Evolutionary conservation across 2,888 invertebrate genomes (phyloP), one percentile per base, ranked within the genome.

Genomic region (Leucophora obtusa): DNA sequence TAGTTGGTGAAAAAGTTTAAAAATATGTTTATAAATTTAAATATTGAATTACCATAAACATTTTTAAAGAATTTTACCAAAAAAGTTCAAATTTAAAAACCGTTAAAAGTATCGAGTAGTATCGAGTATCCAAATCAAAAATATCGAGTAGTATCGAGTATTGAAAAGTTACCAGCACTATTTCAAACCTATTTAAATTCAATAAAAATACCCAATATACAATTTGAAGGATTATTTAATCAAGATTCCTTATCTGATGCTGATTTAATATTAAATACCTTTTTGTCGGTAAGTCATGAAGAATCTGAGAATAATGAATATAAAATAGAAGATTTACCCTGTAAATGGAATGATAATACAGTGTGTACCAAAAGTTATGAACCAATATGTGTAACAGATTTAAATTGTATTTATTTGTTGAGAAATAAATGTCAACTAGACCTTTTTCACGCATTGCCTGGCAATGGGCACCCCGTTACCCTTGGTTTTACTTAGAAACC

Each of bases 341-440:
- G 50, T 18, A 65, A 51, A 9, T 43, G 68, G 68, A 4, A 5
- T 9, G 47, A n/a, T 47, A 62, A 68, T 21, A 54, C 54, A n/a
- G 18, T 35, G 56, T 68, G 59, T 33, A 24, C 18, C 3, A 14
- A 11, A 9, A 38, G n/a, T 10, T 59, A 66, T 17, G 51, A 68
- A 9, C 74, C 74, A n/a, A 4, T 68, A 11, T 74, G 74, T 47
- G 66, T 74, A 7, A 75, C 75, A 1, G 53, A 75, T 60, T 24
- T 75, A 9, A 47, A 66, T 21, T 68, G 68, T 43, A 68, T 75
- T 17, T 68, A 15, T 51, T 28, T 53, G 14, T 33, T 75, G 11
- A 60, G 28, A 17, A 68, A 54, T 54, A 68, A 68, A 68, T 68
- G 75, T 21, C 18, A 58, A 2, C n/a, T 68, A 11, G 62, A 76